Percentiles rank a stretch among this genome's conserved stretches.
phyloP scores from a whole-genome alignment of 2,113 vertebrate species.

The Pedetes capensis region DNA sequence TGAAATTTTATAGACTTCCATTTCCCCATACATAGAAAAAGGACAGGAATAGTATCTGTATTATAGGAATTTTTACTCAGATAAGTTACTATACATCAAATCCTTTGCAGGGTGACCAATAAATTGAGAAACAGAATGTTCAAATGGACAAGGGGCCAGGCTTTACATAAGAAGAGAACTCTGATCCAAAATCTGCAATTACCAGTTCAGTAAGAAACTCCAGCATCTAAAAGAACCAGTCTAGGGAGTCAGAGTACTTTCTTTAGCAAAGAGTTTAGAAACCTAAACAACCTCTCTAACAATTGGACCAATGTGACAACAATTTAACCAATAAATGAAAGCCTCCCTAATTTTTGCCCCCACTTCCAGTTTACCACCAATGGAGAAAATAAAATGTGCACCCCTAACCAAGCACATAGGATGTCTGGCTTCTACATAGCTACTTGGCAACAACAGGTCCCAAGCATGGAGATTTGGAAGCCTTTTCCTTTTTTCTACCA shows the following conservation, averaged over 20 bases:
- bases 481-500: neutral
- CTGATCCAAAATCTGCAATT: neutral
- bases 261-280: neutral
- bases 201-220: neutral
- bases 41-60: neutral
- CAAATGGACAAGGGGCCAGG: neutral
- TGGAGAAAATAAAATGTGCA: neutral
- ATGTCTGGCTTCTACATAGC: rapidly evolving
- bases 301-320: neutral
- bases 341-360: neutral
- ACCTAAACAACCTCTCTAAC: too few relatives aligned
- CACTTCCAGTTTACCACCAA: neutral
- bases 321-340: neutral
- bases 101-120: neutral
- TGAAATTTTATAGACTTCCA: neutral
- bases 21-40: neutral
- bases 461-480: neutral
- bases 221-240: neutral
- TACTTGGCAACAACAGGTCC: neutral
- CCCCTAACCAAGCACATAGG: neutral
- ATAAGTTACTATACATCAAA: neutral
- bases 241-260: neutral
- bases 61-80: neutral
- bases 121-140: neutral
- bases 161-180: neutral